A percentile compares a stretch with the other conserved stretches of the same genome.
Conservation (phyloP, 2,797 vertebrate species). For the Coilia nasus region DNA sequence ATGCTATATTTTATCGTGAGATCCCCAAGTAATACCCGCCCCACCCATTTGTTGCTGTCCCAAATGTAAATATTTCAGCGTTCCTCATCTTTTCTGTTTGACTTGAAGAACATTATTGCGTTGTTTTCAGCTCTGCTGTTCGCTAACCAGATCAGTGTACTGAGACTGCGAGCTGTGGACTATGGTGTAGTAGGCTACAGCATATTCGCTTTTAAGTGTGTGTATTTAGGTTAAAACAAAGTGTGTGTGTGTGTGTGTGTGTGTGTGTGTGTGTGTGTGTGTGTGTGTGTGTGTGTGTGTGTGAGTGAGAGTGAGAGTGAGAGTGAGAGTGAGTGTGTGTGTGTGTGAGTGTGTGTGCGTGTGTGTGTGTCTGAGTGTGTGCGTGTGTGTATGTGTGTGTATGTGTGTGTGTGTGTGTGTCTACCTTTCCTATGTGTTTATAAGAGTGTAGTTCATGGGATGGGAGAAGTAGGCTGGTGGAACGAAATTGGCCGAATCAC, state of each 20-base stretch:
- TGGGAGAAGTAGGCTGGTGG: background rate
- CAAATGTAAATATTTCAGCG: background rate
- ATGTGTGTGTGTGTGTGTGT: background rate
- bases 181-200: background rate
- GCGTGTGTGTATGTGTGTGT: background rate
- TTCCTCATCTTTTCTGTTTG: background rate
- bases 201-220: background rate
- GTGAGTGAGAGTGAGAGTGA: conserved; percentile 29
- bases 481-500: conserved; percentile 38
- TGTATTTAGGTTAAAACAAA: background rate
- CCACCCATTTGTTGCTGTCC: background rate
- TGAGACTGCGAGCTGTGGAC: background rate
- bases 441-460: background rate
- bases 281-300: background rate
- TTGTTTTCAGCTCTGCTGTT: background rate
- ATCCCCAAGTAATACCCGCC: background rate
- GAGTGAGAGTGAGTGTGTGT: background rate
- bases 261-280: background rate
- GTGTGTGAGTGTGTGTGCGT: background rate
- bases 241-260: background rate
- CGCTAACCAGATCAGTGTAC: background rate
- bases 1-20: background rate
- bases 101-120: background rate
- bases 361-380: background rate
- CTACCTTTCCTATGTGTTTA: background rate